phyloP scores from a whole-genome alignment of 2,113 vertebrate species.

The Engraulis encrasicolus region DNA sequence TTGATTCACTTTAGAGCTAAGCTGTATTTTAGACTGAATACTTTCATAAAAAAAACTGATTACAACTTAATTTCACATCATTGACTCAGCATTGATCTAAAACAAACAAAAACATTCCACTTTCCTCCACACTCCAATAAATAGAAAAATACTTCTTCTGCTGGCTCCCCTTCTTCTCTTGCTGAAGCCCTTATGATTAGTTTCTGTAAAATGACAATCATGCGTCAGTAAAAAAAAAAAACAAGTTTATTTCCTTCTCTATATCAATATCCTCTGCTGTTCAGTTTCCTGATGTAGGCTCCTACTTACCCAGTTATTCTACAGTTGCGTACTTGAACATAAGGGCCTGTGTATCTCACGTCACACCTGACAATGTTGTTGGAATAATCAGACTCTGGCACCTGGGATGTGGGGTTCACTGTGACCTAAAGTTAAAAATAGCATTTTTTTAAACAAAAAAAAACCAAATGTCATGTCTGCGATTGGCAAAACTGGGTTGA shows the following conservation, averaged over 20 bases:
- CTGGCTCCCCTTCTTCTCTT: not conserved
- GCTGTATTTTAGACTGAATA: not conserved
- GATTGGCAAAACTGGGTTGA: not conserved
- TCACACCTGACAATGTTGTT: constrained; percentile 79
- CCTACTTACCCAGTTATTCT: constrained; percentile 69
- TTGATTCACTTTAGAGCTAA: not conserved
- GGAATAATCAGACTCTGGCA: constrained; percentile 77
- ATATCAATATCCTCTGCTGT: not conserved
- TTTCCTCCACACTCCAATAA: not conserved
- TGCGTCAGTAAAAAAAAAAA: not conserved
- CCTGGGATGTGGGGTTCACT: constrained; percentile 77
- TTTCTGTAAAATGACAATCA: constrained; percentile 21
- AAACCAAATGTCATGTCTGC: not conserved
- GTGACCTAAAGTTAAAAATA: constrained; percentile 67
- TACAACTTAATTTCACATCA: not conserved
- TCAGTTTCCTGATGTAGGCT: not conserved
- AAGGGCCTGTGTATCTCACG: constrained; percentile 73
- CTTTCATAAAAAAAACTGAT: not conserved
- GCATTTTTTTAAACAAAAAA: too few relatives aligned
- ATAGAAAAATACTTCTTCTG: not conserved
- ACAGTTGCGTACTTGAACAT: constrained; percentile 77
- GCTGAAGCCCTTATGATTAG: constrained; percentile 22
- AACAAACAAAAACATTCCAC: not conserved
- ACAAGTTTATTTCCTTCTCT: not conserved
- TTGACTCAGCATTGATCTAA: not conserved